Percentiles rank a stretch among this genome's conserved stretches.
Conservation (phyloP, 2,888 invertebrate species). For the Malthinus flaveolus region DNA sequence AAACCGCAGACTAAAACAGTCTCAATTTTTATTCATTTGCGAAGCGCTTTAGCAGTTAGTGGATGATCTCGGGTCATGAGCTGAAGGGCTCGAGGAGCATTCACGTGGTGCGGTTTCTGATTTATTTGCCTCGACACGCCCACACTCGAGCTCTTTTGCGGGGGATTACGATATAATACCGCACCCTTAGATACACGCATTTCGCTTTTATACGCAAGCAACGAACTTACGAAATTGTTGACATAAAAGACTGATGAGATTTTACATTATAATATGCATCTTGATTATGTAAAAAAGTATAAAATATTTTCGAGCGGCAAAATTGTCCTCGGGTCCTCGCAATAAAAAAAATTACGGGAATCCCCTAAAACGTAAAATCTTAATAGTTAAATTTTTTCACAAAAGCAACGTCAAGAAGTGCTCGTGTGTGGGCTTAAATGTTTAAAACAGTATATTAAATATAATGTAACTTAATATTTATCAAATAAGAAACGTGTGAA, state of each 20-base stretch:
- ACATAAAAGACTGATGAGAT: conserved; percentile 14
- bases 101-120: conserved; percentile 50
- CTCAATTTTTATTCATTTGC: conserved; percentile 35
- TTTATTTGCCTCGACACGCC: conserved; percentile 52
- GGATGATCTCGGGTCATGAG: conserved; percentile 21
- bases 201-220: conserved; percentile 30
- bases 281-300: background rate
- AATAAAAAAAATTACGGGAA: too few species aligned
- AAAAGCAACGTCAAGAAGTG: background rate
- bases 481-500: conserved; percentile 33
- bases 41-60: conserved; percentile 18
- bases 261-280: background rate
- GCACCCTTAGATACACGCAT: conserved; percentile 37
- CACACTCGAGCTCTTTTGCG: conserved; percentile 45
- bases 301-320: too few species aligned
- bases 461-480: background rate
- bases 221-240: conserved; percentile 22
- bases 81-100: conserved; percentile 31
- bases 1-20: background rate
- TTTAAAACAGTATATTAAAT: background rate
- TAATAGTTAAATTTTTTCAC: background rate
- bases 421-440: conserved; percentile 1
- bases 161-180: conserved; percentile 38
- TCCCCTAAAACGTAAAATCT: background rate
- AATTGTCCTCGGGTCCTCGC: too few species aligned